Evolutionary conservation across 2,888 invertebrate genomes (phyloP).

Genomic region (Cepaea hortensis): DNA sequence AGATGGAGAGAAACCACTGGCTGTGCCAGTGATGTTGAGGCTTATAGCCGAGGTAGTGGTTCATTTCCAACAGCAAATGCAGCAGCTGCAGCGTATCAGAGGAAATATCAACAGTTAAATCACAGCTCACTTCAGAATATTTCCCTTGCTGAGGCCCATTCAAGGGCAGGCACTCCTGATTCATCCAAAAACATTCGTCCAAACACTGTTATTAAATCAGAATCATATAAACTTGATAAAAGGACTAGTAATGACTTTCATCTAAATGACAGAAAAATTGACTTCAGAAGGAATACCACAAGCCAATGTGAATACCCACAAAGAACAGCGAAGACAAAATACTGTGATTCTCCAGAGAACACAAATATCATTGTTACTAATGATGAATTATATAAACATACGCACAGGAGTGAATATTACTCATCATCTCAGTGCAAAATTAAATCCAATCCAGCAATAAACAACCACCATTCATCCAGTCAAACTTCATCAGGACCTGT

Average conservation of each 20-base stretch:
- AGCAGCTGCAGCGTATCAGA: slow-evolving; percentile 42
- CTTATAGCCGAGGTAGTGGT: slow-evolving; percentile 54
- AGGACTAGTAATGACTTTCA: background rate
- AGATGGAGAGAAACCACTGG: slow-evolving; percentile 56
- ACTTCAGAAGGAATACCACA: background rate
- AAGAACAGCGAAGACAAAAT: background rate
- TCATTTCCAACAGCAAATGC: slow-evolving; percentile 37
- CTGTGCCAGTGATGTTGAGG: slow-evolving; percentile 72
- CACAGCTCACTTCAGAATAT: slow-evolving; percentile 31
- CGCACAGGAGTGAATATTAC: slow-evolving; percentile 18
- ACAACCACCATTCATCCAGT: slow-evolving; percentile 12
- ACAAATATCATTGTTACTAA: slow-evolving; percentile 24
- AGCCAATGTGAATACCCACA: background rate
- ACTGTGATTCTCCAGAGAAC: background rate
- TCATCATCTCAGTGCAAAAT: background rate
- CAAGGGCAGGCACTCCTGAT: background rate
- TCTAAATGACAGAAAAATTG: background rate
- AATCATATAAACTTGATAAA: background rate
- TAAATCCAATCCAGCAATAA: background rate
- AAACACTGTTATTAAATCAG: slow-evolving; percentile 30
- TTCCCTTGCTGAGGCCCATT: slow-evolving; percentile 15
- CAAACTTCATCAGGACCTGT: background rate
- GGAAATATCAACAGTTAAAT: background rate
- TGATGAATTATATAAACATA: slow-evolving; percentile 27
- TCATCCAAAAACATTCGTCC: slow-evolving; percentile 18